Percentiles rank a stretch among this genome's conserved stretches.
Evolutionary conservation across 2,888 invertebrate genomes (phyloP).

Genomic region (Cerastis leucographa): DNA sequence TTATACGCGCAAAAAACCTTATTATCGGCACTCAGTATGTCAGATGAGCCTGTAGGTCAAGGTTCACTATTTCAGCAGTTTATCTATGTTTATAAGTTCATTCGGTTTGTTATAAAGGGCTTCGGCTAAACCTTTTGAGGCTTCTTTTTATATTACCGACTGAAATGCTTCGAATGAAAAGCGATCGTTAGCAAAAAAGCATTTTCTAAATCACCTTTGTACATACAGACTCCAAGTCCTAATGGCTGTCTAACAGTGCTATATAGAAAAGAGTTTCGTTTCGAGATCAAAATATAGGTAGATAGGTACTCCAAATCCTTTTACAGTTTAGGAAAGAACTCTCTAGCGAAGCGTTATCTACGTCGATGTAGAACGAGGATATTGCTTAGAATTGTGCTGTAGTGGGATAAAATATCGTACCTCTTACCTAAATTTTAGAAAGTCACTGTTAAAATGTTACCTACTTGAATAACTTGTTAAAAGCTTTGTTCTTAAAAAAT

Average conservation of each 20-base stretch:
- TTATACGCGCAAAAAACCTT: conserved; percentile 2
- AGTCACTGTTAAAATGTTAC: neutral
- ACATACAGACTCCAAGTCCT: neutral
- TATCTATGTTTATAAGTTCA: conserved; percentile 16
- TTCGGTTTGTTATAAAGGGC: conserved; percentile 24
- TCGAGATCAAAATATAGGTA: conserved; percentile 4
- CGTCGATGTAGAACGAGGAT: conserved; percentile 10
- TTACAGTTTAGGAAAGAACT: conserved; percentile 2
- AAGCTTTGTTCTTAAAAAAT: neutral
- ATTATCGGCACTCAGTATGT: conserved; percentile 24
- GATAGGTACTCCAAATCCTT: conserved; percentile 10
- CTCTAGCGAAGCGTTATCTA: conserved; percentile 8
- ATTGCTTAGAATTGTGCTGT: conserved; percentile 8
- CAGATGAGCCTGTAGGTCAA: conserved; percentile 41
- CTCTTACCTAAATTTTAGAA: neutral
- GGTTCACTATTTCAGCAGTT: conserved; percentile 22
- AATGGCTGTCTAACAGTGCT: neutral
- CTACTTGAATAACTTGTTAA: neutral
- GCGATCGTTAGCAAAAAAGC: neutral
- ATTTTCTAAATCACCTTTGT: neutral
- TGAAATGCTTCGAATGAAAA: conserved; percentile 6
- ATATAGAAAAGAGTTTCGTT: conserved; percentile 12
- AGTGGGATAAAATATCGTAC: neutral
- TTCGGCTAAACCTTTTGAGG: conserved; percentile 20
- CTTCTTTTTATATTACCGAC: conserved; percentile 13